Evolutionary conservation across 1,140 invertebrate species (phyloP), one percentile per base, ranked within the genome.

Genomic region (Drosophila pseudoobscura): DNA sequence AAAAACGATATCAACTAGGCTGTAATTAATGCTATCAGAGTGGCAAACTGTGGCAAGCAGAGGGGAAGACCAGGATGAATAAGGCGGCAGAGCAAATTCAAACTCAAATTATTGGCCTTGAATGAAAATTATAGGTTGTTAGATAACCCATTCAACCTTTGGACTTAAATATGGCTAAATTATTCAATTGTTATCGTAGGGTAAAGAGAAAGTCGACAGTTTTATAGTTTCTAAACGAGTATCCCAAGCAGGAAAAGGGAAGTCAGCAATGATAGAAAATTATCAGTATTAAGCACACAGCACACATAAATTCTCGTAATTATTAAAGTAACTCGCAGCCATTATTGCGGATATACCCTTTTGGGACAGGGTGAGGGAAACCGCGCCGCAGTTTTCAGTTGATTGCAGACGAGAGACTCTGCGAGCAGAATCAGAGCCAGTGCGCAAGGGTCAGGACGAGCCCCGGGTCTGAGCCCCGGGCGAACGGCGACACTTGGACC

Each of bases 1-100:
- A n/a, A 9, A 44, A 56, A 43, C 52, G 24, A 52, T 44, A 50
- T 49, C 72, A 70, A 59, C 68, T 45, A 44, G 73, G 49, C 59
- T 74, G 77, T 75, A 85, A 87, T 80, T 87, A 87, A 85, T 87
- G 82, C 71, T 73, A 77, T 80, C 61, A 60, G 71, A 45, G 60
- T 57, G 53, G 35, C 63, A 47, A 63, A 55, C 65, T 69, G 72
- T 75, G 71, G 74, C 71, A 75, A 74, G 70, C 52, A 64, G 39
- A 24, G 69, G 56, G 55, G 22, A 8, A 17, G 43, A 11, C 13
- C 7, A 45, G n/a, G 26, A 55, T n/a, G 68, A 39, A 52, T 24
- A 55, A 41, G 45, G 41, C 31, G 20, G 9, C 61, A 41, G 22
- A 35, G 39, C 68, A 43, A 47, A 31, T 17, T 24, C 20, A 20